These are phyloP conservation scores for Vesta saturnalis DNA, from an alignment of 2,888 invertebrate species.

Conservation along the genomic window DNA sequence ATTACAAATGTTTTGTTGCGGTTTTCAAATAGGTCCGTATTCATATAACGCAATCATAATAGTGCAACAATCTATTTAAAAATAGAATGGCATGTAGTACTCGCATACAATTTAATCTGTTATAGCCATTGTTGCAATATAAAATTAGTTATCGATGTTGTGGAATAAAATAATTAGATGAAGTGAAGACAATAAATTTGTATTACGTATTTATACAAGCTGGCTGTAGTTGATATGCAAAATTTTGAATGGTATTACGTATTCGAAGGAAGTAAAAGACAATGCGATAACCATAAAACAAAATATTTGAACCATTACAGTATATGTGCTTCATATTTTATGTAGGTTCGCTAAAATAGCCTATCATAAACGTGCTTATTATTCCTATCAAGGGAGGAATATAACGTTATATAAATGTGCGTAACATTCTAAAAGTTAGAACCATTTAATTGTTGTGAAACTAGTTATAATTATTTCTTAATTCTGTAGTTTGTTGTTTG, in stretches of 20 bases:
- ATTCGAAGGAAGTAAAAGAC: constrained; percentile 10
- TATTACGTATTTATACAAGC: no score
- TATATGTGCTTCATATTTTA: constrained; percentile 30
- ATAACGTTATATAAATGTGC: constrained; percentile 27
- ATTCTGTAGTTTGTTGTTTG: neutral
- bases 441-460: constrained; percentile 21
- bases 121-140: constrained; percentile 14
- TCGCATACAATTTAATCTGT: constrained; percentile 17
- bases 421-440: constrained; percentile 28
- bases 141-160: no score
- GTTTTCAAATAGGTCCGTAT: constrained; percentile 14
- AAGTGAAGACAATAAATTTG: no score
- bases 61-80: constrained; percentile 25
- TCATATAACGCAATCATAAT: constrained; percentile 26
- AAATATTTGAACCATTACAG: constrained; percentile 24
- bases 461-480: neutral
- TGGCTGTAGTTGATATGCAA: neutral
- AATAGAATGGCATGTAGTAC: constrained; percentile 21
- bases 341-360: constrained; percentile 29
- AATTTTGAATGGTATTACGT: constrained; percentile 2
- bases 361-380: constrained; percentile 34
- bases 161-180: no score
- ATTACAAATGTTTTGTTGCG: constrained; percentile 15
- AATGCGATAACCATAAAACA: constrained; percentile 25
- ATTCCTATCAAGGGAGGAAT: constrained; percentile 32